Base-by-base conservation (phyloP, 2,888 invertebrate genomes). In the Homarus gammarus region DNA sequence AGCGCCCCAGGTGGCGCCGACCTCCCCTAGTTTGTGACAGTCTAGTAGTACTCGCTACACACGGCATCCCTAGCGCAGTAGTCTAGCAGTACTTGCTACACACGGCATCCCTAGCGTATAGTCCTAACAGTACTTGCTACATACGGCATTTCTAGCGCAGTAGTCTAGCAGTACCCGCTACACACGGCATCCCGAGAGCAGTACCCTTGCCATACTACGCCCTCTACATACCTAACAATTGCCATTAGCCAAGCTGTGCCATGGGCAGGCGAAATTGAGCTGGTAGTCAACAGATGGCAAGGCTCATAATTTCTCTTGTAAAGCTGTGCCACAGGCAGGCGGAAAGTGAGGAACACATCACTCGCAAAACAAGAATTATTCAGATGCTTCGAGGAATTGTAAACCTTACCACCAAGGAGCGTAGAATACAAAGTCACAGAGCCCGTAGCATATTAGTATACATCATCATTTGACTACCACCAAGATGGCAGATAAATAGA, bases 11-110 rank as follows among this genome's bases (percentile, higher is more conserved):
- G 61, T 78, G 78, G 81, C 86, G 85, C 61, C 82, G 38, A 68
- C 68, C 72, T 18, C 64, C 38, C 38, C 81, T 64, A 81, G 56
- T 56, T 49, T 79, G 79, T 81, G 64, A 61, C 51, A 79, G 49
- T 78, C 78, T 85, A 77, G 85, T 78, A 68, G 78, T 77, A 85
- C 78, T 78, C 64, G 68, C 85, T 78, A 85, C 78, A 77, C 38
- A 85, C 56, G 22, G 38, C 64, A 18, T 61, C 36, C n/a, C 79
- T 2, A 61, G 61, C 61, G 40, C 73, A 33, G 36, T 84, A 40
- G 68, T 78, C 85, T 85, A 77, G 85, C 77, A 68, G 68, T 77
- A 85, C 85, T 68, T 64, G 77, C 85, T 68, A 85, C 78, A 64
- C 27, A 85, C 51, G 31, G 51, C 84, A 68, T 77, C 61, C 73